Conservation (phyloP, 2,888 invertebrate species). For the Campoletis raptor region DNA sequence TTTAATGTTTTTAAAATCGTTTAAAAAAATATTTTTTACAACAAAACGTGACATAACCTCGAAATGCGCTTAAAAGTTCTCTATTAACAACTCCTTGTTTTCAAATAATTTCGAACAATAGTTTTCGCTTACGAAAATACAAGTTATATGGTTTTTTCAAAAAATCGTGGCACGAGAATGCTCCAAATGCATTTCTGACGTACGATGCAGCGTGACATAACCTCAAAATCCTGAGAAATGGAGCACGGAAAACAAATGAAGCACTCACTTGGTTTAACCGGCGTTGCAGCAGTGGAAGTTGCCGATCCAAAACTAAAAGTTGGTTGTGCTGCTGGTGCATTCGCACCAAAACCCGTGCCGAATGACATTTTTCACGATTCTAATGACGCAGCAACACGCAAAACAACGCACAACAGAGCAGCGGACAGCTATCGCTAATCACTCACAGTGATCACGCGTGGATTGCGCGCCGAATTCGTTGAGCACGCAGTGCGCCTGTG, state of each 20-base stretch:
- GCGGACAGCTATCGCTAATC: neutral
- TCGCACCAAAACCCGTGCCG: slow-evolving; percentile 84
- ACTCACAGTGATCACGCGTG: slow-evolving; percentile 26
- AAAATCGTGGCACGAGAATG: neutral
- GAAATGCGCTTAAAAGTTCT: slow-evolving; percentile 17
- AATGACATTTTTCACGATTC: slow-evolving; percentile 78
- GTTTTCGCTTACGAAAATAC: neutral
- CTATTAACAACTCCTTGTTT: neutral
- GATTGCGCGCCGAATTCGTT: slow-evolving; percentile 38
- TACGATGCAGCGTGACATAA: slow-evolving; percentile 56
- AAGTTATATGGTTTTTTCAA: neutral
- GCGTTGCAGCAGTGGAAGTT: slow-evolving; percentile 81
- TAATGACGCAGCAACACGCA: slow-evolving; percentile 40
- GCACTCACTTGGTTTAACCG: slow-evolving; percentile 80
- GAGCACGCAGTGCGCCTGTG: slow-evolving; percentile 18
- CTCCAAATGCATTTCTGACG: slow-evolving; percentile 29
- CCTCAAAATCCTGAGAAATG: slow-evolving; percentile 63
- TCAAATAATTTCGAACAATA: neutral
- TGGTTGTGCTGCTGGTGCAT: slow-evolving; percentile 86
- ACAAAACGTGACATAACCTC: slow-evolving; percentile 62
- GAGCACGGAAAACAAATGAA: slow-evolving; percentile 59
- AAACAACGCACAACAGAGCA: slow-evolving; percentile 23
- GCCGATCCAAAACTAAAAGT: slow-evolving; percentile 85
- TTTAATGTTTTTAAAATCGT: neutral
- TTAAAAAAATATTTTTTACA: slow-evolving; percentile 26